These are phyloP conservation scores for Acanthopagrus latus DNA, from an alignment of 2,797 vertebrate species.

Conservation along the genomic window DNA sequence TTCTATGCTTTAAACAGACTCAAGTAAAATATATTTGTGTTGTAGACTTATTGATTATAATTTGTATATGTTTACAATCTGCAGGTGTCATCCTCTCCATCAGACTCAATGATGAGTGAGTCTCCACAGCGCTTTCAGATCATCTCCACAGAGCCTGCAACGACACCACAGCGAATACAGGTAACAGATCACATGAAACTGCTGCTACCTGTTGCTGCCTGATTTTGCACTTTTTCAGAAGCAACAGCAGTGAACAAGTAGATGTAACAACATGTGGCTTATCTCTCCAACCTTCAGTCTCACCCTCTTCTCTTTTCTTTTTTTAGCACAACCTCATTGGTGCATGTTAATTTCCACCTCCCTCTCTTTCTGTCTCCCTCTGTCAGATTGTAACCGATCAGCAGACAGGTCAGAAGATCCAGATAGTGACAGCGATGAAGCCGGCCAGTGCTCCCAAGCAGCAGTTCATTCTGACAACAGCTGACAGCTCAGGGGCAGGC, in stretches of 20 bases:
- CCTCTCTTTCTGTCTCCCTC: constrained; percentile 26
- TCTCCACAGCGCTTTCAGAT: constrained; percentile 96
- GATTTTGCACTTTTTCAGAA: background rate
- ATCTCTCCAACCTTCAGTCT: background rate
- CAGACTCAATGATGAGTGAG: constrained; percentile 93
- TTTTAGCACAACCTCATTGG: background rate
- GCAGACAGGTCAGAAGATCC: constrained; percentile 97
- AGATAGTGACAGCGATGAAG: constrained; percentile 96
- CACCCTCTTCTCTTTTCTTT: background rate
- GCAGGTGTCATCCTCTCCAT: constrained; percentile 86
- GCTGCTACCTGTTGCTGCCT: constrained; percentile 21
- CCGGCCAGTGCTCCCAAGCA: constrained; percentile 90
- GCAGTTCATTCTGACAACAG: constrained; percentile 95
- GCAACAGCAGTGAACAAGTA: background rate
- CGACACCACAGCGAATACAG: constrained; percentile 95
- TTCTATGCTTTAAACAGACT: background rate
- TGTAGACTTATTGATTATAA: background rate
- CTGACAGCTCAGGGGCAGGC: constrained; percentile 92
- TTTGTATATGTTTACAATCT: constrained; percentile 33
- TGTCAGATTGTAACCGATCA: constrained; percentile 96
- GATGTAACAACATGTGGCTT: constrained; percentile 22
- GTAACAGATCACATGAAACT: constrained; percentile 74
- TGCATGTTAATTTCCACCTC: constrained; percentile 15
- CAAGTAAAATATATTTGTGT: constrained; percentile 2
- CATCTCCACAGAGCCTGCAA: constrained; percentile 91